Evolutionary conservation across 2,113 vertebrate genomes (phyloP).

Genomic region (Microcebus griseorufus): DNA sequence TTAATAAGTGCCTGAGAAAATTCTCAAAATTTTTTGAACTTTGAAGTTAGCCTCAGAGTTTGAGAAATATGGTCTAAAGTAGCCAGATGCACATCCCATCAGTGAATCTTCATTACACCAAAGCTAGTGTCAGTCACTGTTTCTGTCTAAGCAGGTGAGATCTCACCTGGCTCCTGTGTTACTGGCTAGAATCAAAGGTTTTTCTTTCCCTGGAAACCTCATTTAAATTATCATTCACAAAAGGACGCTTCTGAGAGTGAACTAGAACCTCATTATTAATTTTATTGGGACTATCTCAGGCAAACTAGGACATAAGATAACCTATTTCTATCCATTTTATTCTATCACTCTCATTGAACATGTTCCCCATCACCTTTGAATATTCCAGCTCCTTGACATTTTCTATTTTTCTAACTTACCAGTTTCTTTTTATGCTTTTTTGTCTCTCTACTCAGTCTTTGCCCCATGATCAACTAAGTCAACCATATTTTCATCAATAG

Average conservation of each 20-base stretch:
- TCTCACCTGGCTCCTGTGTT: neutral
- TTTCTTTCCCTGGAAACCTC: neutral
- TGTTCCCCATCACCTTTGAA: neutral
- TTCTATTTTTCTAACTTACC: neutral
- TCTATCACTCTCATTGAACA: neutral
- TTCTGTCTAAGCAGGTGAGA: neutral
- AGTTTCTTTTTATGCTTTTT: neutral
- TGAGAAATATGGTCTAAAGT: neutral
- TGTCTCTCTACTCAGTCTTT: neutral
- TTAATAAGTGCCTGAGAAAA: neutral
- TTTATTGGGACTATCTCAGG: neutral
- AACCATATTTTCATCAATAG: neutral
- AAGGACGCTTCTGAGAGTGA: neutral
- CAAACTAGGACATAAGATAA: neutral
- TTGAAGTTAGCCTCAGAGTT: neutral
- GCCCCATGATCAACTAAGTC: neutral
- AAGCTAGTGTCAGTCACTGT: neutral
- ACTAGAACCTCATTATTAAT: neutral
- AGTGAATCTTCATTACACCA: neutral
- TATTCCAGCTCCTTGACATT: neutral
- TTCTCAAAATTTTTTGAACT: neutral
- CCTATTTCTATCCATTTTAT: neutral
- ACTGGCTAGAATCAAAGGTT: no score
- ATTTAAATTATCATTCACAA: neutral
- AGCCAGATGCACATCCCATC: neutral